Conservation (phyloP, 2,797 vertebrate genomes). For the Gila robusta region DNA sequence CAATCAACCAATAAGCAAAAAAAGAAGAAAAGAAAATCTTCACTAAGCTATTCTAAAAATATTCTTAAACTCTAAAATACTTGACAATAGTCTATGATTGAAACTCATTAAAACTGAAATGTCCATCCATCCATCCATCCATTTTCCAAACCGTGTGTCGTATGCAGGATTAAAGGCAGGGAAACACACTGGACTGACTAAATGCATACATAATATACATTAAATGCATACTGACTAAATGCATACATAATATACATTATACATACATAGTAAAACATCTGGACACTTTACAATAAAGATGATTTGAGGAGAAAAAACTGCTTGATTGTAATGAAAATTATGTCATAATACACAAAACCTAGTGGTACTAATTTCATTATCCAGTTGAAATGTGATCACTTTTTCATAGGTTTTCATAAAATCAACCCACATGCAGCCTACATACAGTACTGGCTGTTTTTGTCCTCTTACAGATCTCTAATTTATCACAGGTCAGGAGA, state of each 20-base stretch:
- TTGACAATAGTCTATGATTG: background rate
- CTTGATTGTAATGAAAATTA: background rate
- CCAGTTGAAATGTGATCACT: too few relatives aligned
- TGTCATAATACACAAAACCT: background rate
- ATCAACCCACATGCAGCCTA: background rate
- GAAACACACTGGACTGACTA: background rate
- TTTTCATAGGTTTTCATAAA: background rate
- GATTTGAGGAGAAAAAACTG: background rate
- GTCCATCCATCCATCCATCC: background rate
- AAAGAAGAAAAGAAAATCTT: background rate
- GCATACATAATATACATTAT: background rate
- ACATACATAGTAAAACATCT: background rate
- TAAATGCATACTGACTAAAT: background rate
- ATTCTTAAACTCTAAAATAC: background rate
- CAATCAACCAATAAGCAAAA: background rate
- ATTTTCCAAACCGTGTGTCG: background rate
- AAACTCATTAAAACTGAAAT: background rate
- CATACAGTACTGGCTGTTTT: background rate
- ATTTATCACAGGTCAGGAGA: slow-evolving; percentile 58
- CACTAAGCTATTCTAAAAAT: too few relatives aligned
- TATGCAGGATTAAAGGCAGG: background rate
- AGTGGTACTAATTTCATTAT: background rate
- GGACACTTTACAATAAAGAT: background rate
- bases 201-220: background rate
- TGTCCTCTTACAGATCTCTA: slow-evolving; percentile 64